Percentiles rank a stretch among this genome's conserved stretches.
Conservation (phyloP, 1,140 invertebrate genomes). For the Sycophila sp. region DNA sequence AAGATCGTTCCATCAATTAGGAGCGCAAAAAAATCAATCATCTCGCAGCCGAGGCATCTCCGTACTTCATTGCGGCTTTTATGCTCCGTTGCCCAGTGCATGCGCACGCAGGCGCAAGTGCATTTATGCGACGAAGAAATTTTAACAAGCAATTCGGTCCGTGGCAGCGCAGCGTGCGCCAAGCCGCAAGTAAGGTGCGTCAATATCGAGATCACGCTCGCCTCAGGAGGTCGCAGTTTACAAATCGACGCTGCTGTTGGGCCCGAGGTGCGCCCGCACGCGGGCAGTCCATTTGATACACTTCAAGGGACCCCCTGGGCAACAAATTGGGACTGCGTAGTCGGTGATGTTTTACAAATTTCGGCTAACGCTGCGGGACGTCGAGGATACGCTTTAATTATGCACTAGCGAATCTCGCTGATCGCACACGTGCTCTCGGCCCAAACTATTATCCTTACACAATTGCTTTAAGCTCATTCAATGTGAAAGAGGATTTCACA, state of each 20-base stretch:
- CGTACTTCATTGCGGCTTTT: not conserved
- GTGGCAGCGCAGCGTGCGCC: not conserved
- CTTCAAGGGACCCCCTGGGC: conserved; percentile 34
- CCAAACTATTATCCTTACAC: too few species aligned
- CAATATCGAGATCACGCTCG: conserved; percentile 21
- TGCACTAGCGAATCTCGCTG: not conserved
- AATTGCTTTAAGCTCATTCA: too few species aligned
- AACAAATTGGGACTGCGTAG: conserved; percentile 50
- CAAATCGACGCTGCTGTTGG: conserved; percentile 16
- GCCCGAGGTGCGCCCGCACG: not conserved
- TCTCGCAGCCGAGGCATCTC: not conserved
- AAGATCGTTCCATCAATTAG: not conserved
- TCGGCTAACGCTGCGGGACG: conserved; percentile 56
- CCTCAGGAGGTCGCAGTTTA: conserved; percentile 25
- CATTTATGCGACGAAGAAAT: not conserved
- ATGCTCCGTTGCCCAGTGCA: not conserved
- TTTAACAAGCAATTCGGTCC: not conserved
- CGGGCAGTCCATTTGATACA: conserved; percentile 26
- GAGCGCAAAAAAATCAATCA: not conserved
- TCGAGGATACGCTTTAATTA: conserved; percentile 30
- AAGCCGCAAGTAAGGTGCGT: not conserved
- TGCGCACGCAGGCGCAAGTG: not conserved
- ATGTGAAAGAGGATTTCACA: too few species aligned
- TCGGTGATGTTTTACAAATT: conserved; percentile 56
- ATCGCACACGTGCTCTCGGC: not conserved